Base-by-base conservation (phyloP, 2,113 vertebrate species). In the Plecturocebus donacophilus region DNA sequence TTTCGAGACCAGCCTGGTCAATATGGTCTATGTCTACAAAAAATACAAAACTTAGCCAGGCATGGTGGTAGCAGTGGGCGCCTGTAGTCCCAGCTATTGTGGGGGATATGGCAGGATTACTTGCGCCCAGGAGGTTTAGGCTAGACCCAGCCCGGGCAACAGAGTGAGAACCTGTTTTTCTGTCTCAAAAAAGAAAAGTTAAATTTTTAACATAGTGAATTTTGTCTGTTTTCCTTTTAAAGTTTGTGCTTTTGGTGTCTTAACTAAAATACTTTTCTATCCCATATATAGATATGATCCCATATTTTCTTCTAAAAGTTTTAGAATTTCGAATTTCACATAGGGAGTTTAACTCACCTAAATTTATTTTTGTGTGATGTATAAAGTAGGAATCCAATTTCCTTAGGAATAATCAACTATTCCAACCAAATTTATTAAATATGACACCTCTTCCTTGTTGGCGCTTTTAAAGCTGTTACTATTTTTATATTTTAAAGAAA, bases 401-500 rank as follows among this genome's bases (percentile, higher is more conserved):
- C 30, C 21, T 81, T 54, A 75, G 40, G 40, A 75, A 45, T 45
- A 25, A 75, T 75, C 71, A 45, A 16, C 42, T 75, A 25, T 54
- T 56, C 49, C 35, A 38, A 56, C 49, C 3, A n/a, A 20, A 16
- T 14, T 81, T 81, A 54, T 81, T 14, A 13, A 38, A 16, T 38
- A 81, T 1, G 20, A 54, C 20, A 38, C 25, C 10, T 20, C 35
- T 12, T 81, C 20, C 6, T 75, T 25, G 25, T 75, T 27, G 23
- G 12, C 23, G 27, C 13, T 75, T 75, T 75, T 75, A 75, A 73
- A 25, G 75, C 96, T 90, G 16, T 96, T 82, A 89, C 23, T 52
- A 73, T 84, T 97, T 79, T 94, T 95, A 97, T 73, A 95, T 87
- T 98, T 98, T 95, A 96, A 98, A 98, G 95, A 96, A 95, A 42